Evolutionary conservation across 2,113 vertebrate species (phyloP).

Genomic region (Sisor rabdophorus): DNA sequence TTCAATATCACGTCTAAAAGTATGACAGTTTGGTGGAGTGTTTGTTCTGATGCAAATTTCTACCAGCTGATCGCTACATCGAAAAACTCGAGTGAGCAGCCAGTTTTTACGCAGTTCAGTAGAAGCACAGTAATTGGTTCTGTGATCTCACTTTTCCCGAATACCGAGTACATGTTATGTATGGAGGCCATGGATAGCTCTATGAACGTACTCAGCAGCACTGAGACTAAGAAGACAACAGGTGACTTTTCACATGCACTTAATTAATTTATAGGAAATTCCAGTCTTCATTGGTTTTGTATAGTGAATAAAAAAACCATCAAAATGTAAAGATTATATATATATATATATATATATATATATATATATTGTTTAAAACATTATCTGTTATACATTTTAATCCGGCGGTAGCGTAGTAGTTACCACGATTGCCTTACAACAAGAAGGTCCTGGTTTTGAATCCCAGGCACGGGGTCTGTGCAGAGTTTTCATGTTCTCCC

Average conservation of each 20-base stretch:
- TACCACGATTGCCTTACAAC: too few species aligned
- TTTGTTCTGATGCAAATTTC: conserved; percentile 62
- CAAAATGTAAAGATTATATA: too few species aligned
- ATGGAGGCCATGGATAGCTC: conserved; percentile 74
- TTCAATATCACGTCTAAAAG: conserved; percentile 72
- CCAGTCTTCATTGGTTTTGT: too few species aligned
- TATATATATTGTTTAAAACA: too few species aligned
- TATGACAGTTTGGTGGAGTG: conserved; percentile 67
- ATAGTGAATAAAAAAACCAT: too few species aligned
- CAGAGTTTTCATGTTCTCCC: too few species aligned
- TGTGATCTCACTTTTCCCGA: conserved; percentile 69
- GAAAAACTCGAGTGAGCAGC: conserved; percentile 53
- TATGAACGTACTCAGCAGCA: conserved; percentile 61
- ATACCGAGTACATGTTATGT: conserved; percentile 66
- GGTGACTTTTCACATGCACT: conserved; percentile 53
- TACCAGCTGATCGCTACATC: conserved; percentile 72
- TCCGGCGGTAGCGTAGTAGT: too few species aligned
- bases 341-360: too few species aligned
- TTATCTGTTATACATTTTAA: too few species aligned
- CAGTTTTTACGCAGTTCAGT: conserved; percentile 64
- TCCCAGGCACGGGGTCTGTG: too few species aligned
- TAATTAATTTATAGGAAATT: not conserved
- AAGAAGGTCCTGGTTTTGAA: too few species aligned
- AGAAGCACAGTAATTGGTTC: conserved; percentile 67
- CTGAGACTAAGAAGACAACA: conserved; percentile 60